phyloP scores from a whole-genome alignment of 2,888 invertebrate genomes.

The Neoaliturus tenellus region DNA sequence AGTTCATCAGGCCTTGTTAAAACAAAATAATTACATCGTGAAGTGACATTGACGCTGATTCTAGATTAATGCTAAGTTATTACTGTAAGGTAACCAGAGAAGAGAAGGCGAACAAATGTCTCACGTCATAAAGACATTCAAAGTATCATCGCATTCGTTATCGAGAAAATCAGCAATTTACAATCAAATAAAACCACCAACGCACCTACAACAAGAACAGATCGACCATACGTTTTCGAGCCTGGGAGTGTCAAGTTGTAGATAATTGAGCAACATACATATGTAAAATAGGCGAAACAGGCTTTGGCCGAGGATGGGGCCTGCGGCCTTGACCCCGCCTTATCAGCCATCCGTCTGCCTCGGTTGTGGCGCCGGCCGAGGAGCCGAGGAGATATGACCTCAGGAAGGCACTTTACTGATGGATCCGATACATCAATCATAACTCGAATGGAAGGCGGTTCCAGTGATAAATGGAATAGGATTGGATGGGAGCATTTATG shows the following conservation, averaged over 20 bases:
- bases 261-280: slow-evolving; percentile 10
- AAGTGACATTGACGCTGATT: too few species aligned
- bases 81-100: too few species aligned
- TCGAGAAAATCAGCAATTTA: not conserved
- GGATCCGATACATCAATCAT: not conserved
- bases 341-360: not conserved
- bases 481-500: not conserved
- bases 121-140: not conserved
- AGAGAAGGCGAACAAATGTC: too few species aligned
- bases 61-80: too few species aligned
- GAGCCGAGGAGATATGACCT: not conserved
- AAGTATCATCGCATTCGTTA: not conserved
- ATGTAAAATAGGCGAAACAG: slow-evolving; percentile 15
- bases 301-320: slow-evolving; percentile 1
- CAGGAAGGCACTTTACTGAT: too few species aligned
- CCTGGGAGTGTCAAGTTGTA: not conserved
- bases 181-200: not conserved
- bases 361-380: not conserved
- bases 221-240: not conserved
- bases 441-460: not conserved
- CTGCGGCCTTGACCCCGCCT: not conserved
- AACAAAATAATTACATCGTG: too few species aligned
- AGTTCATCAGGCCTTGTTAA: too few species aligned
- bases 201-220: not conserved
- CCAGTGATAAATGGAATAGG: not conserved